Base-by-base conservation (phyloP, 2,113 vertebrate genomes). In the Alces alces region DNA sequence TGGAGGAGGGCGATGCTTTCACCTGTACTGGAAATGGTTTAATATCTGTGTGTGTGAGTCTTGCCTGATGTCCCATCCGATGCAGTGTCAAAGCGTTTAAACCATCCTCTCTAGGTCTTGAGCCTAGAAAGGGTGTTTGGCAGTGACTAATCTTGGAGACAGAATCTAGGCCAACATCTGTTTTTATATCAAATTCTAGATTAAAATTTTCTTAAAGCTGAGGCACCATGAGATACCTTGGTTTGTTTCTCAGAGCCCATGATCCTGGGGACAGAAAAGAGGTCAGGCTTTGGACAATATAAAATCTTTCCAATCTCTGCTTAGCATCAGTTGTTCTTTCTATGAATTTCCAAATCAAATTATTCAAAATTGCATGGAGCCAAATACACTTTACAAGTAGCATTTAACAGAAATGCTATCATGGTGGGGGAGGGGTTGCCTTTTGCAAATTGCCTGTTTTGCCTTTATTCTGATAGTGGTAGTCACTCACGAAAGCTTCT, bases 401-500 rank as follows among this genome's bases (percentile, higher is more conserved):
- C 47, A 91, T 58, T 94, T 36, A 96, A 90, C 66, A 78, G 79
- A 89, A 96, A 93, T 57, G 76, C 73, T 90, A 15, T 11, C 10
- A 23, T 47, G 76, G 27, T 47, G 70, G 27, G 16, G 58, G 57
- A 43, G 9, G 47, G 90, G 61, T 25, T 57, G 73, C 52, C 45
- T 97, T 95, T 57, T 87, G 79, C 43, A 84, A 87, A 61, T 43
- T 80, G 61, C 79, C 93, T 21, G 10, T 45, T 95, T 85, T 88
- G 91, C 97, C 96, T 96, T 55, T 91, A 66, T 97, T 96, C 97
- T 91, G 93, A 94, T 52, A 10, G 0, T 91, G 97, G 97, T 89
- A 96, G 97, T 83, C 95, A 94, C 93, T 97, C 96, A 88, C n/a
- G 64, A 97, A 97, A 33, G 95, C 96, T 98, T 95, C 91, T 86